A percentile compares a stretch with the other conserved stretches of the same genome.
Conservation (phyloP, 2,888 invertebrate genomes). For the Ichneumoninae sp. region DNA sequence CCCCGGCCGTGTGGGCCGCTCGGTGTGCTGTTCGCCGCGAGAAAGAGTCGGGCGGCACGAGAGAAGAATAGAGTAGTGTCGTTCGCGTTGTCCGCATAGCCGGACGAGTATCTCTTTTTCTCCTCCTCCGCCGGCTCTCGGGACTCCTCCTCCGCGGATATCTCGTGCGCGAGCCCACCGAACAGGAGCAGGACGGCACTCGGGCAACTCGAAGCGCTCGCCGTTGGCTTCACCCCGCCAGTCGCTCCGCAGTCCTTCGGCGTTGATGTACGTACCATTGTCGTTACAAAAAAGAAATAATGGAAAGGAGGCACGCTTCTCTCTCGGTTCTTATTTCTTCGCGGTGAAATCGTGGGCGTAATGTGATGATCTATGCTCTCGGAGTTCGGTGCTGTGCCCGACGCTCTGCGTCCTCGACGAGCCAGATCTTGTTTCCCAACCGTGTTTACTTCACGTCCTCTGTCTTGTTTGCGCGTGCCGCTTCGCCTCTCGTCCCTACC, state of each 20-base stretch:
- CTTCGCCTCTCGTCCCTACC: too few species aligned
- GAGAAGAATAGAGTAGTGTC: constrained; percentile 73
- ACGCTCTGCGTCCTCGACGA: neutral
- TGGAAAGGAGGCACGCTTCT: too few species aligned
- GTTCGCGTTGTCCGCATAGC: constrained; percentile 71
- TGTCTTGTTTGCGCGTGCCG: too few species aligned
- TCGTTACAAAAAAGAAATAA: neutral
- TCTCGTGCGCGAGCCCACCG: neutral
- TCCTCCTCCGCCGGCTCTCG: constrained; percentile 9
- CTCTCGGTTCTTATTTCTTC: neutral
- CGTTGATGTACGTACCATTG: constrained; percentile 4
- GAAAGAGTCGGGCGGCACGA: constrained; percentile 60
- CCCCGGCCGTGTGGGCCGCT: constrained; percentile 57
- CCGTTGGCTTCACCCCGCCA: too few species aligned
- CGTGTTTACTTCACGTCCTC: too few species aligned
- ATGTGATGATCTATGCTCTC: neutral
- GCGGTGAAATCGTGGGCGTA: constrained; percentile 1
- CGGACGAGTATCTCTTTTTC: constrained; percentile 65
- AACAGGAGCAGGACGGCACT: neutral
- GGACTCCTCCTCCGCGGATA: constrained; percentile 14
- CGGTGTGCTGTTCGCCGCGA: constrained; percentile 54
- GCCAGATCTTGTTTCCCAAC: neutral
- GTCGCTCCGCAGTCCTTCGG: neutral
- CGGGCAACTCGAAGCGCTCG: neutral
- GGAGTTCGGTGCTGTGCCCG: neutral